Percentiles rank a stretch among this genome's conserved stretches.
Conservation (phyloP, 2,888 invertebrate species). For the Polydrusus cervinus region DNA sequence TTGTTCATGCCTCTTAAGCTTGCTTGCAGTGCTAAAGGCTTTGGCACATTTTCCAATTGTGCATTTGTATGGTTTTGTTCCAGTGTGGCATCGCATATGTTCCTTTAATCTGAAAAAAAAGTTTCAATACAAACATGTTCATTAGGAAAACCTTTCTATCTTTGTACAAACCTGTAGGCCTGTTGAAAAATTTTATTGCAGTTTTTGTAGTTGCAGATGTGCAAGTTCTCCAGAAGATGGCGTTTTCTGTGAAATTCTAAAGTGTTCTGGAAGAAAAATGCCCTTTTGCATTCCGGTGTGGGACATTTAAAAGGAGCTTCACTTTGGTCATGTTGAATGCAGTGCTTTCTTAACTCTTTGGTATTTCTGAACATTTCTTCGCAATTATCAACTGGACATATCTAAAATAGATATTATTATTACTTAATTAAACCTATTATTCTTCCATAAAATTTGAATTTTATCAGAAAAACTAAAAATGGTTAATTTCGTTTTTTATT, state of each 20-base stretch:
- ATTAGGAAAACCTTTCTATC: no score
- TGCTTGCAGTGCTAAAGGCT: constrained; percentile 85
- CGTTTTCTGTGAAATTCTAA: constrained; percentile 80
- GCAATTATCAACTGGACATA: constrained; percentile 74
- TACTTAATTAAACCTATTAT: no score
- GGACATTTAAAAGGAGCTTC: constrained; percentile 64
- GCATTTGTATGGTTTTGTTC: constrained; percentile 83
- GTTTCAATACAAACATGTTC: no score
- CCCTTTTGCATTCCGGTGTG: constrained; percentile 75
- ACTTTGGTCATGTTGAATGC: constrained; percentile 72
- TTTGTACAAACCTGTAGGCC: constrained; percentile 73
- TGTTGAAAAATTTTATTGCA: constrained; percentile 83
- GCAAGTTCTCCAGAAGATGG: constrained; percentile 74
- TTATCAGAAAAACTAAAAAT: no score
- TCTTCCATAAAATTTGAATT: no score
- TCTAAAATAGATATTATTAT: constrained; percentile 49
- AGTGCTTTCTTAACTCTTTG: constrained; percentile 74
- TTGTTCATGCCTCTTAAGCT: constrained; percentile 82
- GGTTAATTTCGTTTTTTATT: no score
- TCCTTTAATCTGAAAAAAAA: constrained; percentile 75
- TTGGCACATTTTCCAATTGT: constrained; percentile 79
- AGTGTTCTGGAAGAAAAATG: constrained; percentile 80
- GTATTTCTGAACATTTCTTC: constrained; percentile 75
- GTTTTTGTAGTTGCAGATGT: constrained; percentile 80
- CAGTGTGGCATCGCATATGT: constrained; percentile 83